These are phyloP conservation scores for Anoplius nigerrimus DNA, from an alignment of 2,888 invertebrate genomes.

Conservation along the genomic window DNA sequence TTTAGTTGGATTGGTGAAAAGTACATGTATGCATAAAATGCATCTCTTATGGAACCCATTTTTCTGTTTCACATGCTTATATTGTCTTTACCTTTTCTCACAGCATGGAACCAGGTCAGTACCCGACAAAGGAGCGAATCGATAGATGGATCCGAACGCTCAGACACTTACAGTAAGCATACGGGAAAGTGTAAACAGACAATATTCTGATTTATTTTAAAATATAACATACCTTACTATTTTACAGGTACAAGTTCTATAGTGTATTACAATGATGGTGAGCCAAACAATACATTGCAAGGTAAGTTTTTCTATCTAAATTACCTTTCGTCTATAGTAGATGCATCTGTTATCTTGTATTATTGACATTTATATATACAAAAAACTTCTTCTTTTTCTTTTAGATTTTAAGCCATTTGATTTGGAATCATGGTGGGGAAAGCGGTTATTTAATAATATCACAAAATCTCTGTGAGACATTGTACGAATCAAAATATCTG, in stretches of 20 bases:
- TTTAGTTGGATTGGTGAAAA: background rate
- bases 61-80: background rate
- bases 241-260: slow-evolving; percentile 76
- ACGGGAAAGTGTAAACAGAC: slow-evolving; percentile 21
- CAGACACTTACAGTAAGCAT: slow-evolving; percentile 65
- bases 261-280: slow-evolving; percentile 85
- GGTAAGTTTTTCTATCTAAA: slow-evolving; percentile 60
- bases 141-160: slow-evolving; percentile 76
- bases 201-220: slow-evolving; percentile 43
- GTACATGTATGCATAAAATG: background rate
- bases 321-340: no score
- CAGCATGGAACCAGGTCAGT: slow-evolving; percentile 84
- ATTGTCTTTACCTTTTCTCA: background rate
- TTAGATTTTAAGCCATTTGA: slow-evolving; percentile 92
- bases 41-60: background rate
- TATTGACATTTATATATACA: slow-evolving; percentile 1
- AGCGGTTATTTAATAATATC: slow-evolving; percentile 88
- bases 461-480: slow-evolving; percentile 82
- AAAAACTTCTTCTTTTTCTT: slow-evolving; percentile 57
- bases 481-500: background rate
- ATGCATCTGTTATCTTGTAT: slow-evolving; percentile 5
- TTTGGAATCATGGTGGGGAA: slow-evolving; percentile 94
- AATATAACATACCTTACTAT: slow-evolving; percentile 68
- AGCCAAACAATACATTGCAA: slow-evolving; percentile 82
- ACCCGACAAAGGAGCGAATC: slow-evolving; percentile 78